Percentiles rank a stretch among this genome's conserved stretches.
phyloP scores from a whole-genome alignment of 2,113 vertebrate genomes.

The Prochilodus magdalenae region DNA sequence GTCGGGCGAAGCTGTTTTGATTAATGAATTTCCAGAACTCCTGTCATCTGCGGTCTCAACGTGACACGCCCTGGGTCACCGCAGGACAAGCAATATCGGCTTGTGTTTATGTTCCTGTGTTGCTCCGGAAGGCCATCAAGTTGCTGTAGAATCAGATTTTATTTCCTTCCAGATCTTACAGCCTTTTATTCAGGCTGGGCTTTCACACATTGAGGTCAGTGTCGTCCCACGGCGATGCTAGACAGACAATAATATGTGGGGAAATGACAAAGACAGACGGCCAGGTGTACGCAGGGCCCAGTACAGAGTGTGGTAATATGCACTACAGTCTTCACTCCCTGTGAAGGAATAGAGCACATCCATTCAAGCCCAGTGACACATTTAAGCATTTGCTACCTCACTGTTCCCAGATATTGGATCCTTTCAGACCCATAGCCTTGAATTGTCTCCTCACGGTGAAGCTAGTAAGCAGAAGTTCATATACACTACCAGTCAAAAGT shows the following conservation, averaged over 20 bases:
- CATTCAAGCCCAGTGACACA: too few species aligned
- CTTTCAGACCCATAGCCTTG: too few species aligned
- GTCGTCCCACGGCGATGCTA: neutral
- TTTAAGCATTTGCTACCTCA: too few species aligned
- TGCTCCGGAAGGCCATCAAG: neutral
- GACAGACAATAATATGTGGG: neutral
- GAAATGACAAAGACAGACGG: neutral
- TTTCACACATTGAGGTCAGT: neutral
- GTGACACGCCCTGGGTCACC: neutral
- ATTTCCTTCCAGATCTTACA: neutral
- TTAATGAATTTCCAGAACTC: conserved; percentile 61
- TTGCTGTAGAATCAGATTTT: neutral
- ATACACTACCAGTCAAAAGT: too few species aligned
- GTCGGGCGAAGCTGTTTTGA: conserved; percentile 67
- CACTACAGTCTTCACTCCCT: too few species aligned
- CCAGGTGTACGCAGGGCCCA: neutral
- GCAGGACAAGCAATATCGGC: conserved; percentile 3
- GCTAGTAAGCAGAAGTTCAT: too few species aligned
- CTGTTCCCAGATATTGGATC: too few species aligned
- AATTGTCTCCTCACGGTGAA: too few species aligned
- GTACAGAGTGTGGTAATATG: too few species aligned
- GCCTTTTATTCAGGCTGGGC: neutral
- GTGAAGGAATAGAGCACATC: too few species aligned
- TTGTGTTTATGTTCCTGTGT: neutral
- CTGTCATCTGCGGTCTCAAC: conserved; percentile 43